Conservation (phyloP, 2,888 invertebrate genomes). For the Oxyteleia sp. region DNA sequence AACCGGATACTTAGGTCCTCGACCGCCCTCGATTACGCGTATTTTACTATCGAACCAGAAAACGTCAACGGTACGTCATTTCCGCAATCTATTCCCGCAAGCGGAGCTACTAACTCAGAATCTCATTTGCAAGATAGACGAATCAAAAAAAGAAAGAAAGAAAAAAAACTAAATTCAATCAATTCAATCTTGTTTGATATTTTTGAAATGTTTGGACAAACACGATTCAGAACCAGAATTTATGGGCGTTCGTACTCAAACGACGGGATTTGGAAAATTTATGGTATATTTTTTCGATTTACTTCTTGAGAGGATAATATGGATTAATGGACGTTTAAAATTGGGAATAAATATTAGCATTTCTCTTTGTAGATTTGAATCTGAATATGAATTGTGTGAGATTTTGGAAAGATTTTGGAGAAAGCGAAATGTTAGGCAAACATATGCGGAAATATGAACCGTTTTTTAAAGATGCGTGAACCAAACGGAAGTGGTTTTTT, state of each 20-base stretch:
- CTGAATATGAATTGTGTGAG: slow-evolving; percentile 9
- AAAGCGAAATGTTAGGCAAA: slow-evolving; percentile 35
- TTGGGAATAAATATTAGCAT: slow-evolving; percentile 33
- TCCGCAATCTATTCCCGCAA: slow-evolving; percentile 32
- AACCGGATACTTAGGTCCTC: slow-evolving; percentile 84
- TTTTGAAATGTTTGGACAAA: slow-evolving; percentile 46
- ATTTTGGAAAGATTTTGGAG: slow-evolving; percentile 29
- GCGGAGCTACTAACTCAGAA: slow-evolving; percentile 4
- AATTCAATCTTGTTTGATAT: slow-evolving; percentile 35
- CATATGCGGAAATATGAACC: slow-evolving; percentile 28
- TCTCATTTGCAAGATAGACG: slow-evolving; percentile 35
- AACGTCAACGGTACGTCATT: slow-evolving; percentile 48
- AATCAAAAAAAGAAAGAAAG: slow-evolving; percentile 10
- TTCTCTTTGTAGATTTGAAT: slow-evolving; percentile 15
- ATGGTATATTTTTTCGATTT: slow-evolving; percentile 32
- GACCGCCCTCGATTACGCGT: slow-evolving; percentile 69
- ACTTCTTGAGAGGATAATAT: slow-evolving; percentile 22
- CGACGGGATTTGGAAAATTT: slow-evolving; percentile 42
- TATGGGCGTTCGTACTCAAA: slow-evolving; percentile 31
- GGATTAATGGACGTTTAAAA: slow-evolving; percentile 48
- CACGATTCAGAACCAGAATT: slow-evolving; percentile 39
- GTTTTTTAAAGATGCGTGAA: slow-evolving; percentile 21
- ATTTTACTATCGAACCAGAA: slow-evolving; percentile 68
- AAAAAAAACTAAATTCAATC: neutral
- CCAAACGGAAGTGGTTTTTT: slow-evolving; percentile 27